Evolutionary conservation across 2,888 invertebrate genomes (phyloP).

Genomic region (Ichneumoninae sp.): DNA sequence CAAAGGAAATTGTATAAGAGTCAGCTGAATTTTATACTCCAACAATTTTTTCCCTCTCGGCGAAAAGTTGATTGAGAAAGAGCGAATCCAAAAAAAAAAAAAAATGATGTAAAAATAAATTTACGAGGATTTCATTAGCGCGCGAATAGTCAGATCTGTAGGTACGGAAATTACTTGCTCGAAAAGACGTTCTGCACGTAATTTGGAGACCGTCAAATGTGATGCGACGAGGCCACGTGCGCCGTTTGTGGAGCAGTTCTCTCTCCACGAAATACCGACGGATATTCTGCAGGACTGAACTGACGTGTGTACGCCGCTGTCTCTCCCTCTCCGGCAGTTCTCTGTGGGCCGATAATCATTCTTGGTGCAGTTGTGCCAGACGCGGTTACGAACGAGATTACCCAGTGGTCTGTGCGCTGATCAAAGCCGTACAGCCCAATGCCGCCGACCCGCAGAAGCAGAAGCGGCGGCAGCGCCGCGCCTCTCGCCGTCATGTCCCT

Average conservation of each 20-base stretch:
- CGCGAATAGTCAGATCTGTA: not conserved
- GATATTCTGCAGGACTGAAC: constrained; percentile 14
- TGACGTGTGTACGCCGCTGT: constrained; percentile 29
- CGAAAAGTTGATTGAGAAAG: not conserved
- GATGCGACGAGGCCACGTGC: constrained; percentile 33
- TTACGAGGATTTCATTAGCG: not conserved
- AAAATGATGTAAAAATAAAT: not conserved
- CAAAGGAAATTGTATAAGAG: constrained; percentile 59
- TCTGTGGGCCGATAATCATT: constrained; percentile 68
- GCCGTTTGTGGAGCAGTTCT: constrained; percentile 54
- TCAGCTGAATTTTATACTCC: constrained; percentile 46
- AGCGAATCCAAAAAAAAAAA: not conserved
- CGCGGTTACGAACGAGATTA: constrained; percentile 69
- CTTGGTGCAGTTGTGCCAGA: constrained; percentile 68
- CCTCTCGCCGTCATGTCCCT: constrained; percentile 24
- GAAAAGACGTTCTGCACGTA: constrained; percentile 44
- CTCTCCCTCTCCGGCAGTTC: constrained; percentile 4
- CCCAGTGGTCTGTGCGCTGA: constrained; percentile 68
- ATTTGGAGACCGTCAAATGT: constrained; percentile 48
- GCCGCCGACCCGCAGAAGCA: constrained; percentile 30
- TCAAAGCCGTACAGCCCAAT: constrained; percentile 65
- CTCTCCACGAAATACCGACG: constrained; percentile 47
- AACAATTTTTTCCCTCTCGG: not conserved
- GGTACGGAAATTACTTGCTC: not conserved
- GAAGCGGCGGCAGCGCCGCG: not conserved